Base-by-base conservation (phyloP, 2,797 vertebrate species). In the Aplochiton taeniatus region DNA sequence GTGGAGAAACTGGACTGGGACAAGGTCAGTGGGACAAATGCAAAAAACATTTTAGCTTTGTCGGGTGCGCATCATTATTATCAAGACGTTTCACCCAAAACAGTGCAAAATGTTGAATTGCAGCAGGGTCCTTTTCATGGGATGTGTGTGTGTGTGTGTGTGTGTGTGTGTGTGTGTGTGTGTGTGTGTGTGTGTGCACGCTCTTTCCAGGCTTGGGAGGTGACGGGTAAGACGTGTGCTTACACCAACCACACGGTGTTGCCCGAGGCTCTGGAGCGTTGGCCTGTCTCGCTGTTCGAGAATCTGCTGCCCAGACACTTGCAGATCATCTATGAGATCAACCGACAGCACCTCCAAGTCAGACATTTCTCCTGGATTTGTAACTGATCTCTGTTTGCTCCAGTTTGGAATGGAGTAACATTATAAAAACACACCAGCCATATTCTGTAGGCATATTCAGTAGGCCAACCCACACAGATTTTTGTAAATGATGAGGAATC, bases 231-330 rank as follows among this genome's bases (percentile, higher is more conserved):
- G 78, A 95, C 94, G 0, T 95, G 94, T 11, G 94, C 94, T 0
- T 96, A 96, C 73, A 96, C 95, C 78, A 96, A 96, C 85, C 94
- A 96, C 84, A 96, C 94, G 0, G 93, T 96, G 66, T 87, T 96
- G 54, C 95, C 95, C 0, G 95, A 96, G 76, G 95, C 95, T 43
- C 79, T 96, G 85, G 95, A 96, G 74, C 92, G 93, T 52, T 96
- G 95, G 94, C 94, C 94, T 0, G 89, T 95, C 45, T 79, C 88
- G 68, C 84, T 96, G 92, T 95, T 96, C 51, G 92, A 95, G 76
- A 91, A 90, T 51, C 90, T 96, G 66, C 89, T 96, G 71, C 95
- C 94, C 0, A 80, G 94, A 46, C 95, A 96, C 76, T 84, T 96
- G 16, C 85, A 93, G 66, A 94, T 96, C 80, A 87, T 96, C 83